Evolutionary conservation across 2,113 vertebrate genomes (phyloP).

Genomic region (Esox niger): DNA sequence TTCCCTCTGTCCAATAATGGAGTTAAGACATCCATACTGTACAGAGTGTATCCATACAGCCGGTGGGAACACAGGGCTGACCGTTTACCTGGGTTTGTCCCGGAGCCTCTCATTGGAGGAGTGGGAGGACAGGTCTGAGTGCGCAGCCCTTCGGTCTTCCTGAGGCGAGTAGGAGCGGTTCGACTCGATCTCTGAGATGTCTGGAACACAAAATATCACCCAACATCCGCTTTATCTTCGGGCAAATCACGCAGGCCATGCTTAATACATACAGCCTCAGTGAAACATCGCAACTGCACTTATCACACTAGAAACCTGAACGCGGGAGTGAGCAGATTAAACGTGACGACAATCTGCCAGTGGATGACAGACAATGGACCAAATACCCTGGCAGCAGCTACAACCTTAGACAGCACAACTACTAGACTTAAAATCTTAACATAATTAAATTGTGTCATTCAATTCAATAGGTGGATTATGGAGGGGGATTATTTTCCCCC

Average conservation of each 20-base stretch:
- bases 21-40: not conserved
- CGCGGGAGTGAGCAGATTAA: no score
- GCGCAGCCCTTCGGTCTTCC: constrained; percentile 81
- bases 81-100: constrained; percentile 81
- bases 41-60: not conserved
- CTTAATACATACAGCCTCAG: no score
- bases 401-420: not conserved
- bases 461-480: constrained; percentile 60
- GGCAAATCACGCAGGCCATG: not conserved
- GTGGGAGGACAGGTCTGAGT: constrained; percentile 89
- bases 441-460: constrained; percentile 62
- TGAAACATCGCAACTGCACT: not conserved
- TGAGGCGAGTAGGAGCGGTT: constrained; percentile 92
- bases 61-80: constrained; percentile 58
- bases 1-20: not conserved
- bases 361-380: constrained; percentile 15
- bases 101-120: constrained; percentile 92
- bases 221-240: not conserved
- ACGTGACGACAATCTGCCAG: not conserved
- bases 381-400: not conserved
- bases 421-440: constrained; percentile 33
- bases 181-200: constrained; percentile 97
- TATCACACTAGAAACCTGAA: no score
- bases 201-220: constrained; percentile 63
- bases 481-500: constrained; percentile 59